Base-by-base conservation (phyloP, 1,140 invertebrate genomes). In the Tetramorium parvispinum region DNA sequence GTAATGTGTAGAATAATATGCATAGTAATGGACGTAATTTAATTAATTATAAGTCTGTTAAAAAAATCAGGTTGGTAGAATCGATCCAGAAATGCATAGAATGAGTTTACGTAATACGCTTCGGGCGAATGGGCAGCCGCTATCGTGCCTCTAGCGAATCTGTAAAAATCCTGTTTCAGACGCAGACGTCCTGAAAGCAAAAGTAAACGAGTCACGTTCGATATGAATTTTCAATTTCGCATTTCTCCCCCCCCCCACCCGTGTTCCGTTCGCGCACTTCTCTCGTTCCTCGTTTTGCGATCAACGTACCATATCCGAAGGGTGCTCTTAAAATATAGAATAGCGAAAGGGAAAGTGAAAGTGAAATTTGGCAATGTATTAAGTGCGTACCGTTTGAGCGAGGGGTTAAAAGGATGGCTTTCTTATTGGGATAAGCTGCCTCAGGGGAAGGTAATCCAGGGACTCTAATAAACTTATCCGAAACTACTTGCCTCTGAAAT, bases 281-380 rank as follows among this genome's bases (percentile, higher is more conserved):
- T 88, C 79, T 79, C 63, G 75, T 85, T 85, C 79, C 86, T 91
- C 88, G 75, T 91, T 89, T 81, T 79, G 66, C 83, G 65, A 87
- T 87, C 61, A 87, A 91, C 85, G 85, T 89, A 91, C 75, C 91
- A 91, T 91, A 91, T 91, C 90, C 90, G 87, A 89, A 90, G 85
- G 89, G 87, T 91, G 90, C 89, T 91, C 89, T 91, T 91, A 91
- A 91, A 88, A 10, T 90, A 77, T 90, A 77, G 79, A 88, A 43
- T 70, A 86, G 66, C 59, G 88, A 85, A 89, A 90, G 57, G 82
- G 85, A 91, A 86, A 91, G n/a, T 27, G 57, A 85, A 63, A 75
- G 55, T 55, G 51, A 66, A 66, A 43, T 65, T 70, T 81, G 18
- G 57, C 76, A 18, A 85, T 71, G 24, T 51, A 77, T 21, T n/a